Percentiles rank a stretch among this genome's conserved stretches.
Conservation (phyloP, 2,113 vertebrate species). For the Solea senegalensis region DNA sequence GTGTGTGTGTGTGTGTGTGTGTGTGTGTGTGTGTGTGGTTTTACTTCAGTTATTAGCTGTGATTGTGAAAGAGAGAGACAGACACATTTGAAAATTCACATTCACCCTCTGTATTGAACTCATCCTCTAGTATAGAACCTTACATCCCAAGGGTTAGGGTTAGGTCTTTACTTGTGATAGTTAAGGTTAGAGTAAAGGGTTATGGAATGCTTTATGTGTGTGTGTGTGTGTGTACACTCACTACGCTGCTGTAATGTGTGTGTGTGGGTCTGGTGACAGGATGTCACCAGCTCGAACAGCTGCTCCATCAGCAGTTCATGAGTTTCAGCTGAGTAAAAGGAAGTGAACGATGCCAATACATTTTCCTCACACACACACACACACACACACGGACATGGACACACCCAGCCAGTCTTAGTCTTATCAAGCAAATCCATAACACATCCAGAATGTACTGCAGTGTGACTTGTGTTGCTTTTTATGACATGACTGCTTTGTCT, state of each 20-base stretch:
- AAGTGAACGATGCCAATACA: constrained; percentile 43
- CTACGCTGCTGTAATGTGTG: background rate
- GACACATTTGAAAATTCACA: no score
- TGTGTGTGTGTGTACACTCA: no score
- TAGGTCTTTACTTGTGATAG: no score
- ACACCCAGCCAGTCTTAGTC: background rate
- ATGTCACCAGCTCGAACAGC: constrained; percentile 31
- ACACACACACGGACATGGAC: background rate
- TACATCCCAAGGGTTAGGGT: no score
- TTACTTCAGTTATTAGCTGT: background rate
- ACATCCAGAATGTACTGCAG: no score
- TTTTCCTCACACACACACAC: background rate
- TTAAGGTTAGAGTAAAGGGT: no score
- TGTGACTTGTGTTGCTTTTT: no score
- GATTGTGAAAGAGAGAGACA: background rate
- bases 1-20: background rate
- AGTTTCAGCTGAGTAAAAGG: constrained; percentile 41
- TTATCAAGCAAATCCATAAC: no score
- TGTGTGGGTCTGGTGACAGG: constrained; percentile 28
- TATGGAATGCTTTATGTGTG: no score
- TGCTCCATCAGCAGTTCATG: constrained; percentile 13
- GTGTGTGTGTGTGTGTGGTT: no score
- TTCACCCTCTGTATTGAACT: no score
- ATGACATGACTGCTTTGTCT: background rate
- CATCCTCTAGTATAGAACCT: no score